Evolutionary conservation across 2,888 invertebrate genomes (phyloP).

Genomic region (Acleris sparsana): DNA sequence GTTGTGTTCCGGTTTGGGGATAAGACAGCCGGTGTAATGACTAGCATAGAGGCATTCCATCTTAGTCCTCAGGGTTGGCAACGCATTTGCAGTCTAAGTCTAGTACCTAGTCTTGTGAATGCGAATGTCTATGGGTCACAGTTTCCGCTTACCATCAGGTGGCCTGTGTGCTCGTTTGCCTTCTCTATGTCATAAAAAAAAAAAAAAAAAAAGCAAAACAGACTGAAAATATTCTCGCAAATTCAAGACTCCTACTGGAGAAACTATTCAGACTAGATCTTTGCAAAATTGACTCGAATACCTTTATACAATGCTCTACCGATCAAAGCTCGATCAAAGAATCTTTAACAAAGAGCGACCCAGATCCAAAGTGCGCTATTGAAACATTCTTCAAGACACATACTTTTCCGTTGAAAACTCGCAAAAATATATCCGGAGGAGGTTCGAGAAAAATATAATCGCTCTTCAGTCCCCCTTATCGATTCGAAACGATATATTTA

Average conservation of each 20-base stretch:
- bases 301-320: constrained; percentile 10
- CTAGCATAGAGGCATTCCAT: no score
- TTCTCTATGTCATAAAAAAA: no score
- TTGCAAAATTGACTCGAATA: constrained; percentile 19
- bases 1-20: no score
- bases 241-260: not conserved
- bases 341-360: constrained; percentile 29
- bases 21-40: no score
- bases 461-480: constrained; percentile 2
- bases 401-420: constrained; percentile 15
- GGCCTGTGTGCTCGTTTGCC: no score
- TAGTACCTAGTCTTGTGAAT: no score
- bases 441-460: constrained; percentile 1
- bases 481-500: constrained; percentile 7
- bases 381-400: constrained; percentile 29
- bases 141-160: no score
- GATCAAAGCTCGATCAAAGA: constrained; percentile 26
- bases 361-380: constrained; percentile 32
- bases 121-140: no score
- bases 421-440: constrained; percentile 4
- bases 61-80: no score
- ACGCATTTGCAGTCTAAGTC: no score
- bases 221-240: no score
- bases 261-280: not conserved
- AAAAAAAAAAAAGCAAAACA: constrained; percentile 6